phyloP scores from a whole-genome alignment of 2,113 vertebrate species.

The Myotis yumanensis region DNA sequence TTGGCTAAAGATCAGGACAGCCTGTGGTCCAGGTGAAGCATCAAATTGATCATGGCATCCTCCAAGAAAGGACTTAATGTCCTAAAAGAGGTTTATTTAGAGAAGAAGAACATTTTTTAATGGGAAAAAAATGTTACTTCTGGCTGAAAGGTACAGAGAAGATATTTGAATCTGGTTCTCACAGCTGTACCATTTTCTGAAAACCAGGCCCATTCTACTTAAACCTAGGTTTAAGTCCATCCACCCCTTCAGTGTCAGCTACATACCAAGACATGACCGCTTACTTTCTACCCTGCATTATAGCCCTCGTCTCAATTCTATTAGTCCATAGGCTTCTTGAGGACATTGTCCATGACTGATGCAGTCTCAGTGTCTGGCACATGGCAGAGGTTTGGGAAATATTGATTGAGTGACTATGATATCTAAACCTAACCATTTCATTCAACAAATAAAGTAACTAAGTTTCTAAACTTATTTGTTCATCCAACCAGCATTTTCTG shows the following conservation, averaged over 20 bases:
- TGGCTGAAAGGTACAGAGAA: background rate
- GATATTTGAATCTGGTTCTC: background rate
- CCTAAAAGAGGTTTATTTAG: background rate
- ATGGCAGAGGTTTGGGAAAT: background rate
- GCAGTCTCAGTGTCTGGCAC: background rate
- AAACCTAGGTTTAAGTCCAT: background rate
- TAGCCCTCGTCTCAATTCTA: background rate
- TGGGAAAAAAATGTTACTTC: background rate
- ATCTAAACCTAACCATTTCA: background rate
- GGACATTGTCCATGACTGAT: background rate
- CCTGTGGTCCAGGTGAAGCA: background rate
- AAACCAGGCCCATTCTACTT: background rate
- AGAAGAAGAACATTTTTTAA: background rate
- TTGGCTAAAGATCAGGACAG: background rate
- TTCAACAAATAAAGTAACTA: background rate
- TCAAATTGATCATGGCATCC: background rate
- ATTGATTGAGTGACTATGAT: background rate
- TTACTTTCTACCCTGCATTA: background rate
- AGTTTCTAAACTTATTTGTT: background rate
- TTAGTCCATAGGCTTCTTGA: background rate
- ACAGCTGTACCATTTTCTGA: background rate
- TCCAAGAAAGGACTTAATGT: background rate
- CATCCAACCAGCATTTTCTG: background rate
- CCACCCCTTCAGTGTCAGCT: background rate
- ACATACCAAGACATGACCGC: background rate